Base-by-base conservation (phyloP, 2,888 invertebrate genomes). In the Danaus chrysippus region DNA sequence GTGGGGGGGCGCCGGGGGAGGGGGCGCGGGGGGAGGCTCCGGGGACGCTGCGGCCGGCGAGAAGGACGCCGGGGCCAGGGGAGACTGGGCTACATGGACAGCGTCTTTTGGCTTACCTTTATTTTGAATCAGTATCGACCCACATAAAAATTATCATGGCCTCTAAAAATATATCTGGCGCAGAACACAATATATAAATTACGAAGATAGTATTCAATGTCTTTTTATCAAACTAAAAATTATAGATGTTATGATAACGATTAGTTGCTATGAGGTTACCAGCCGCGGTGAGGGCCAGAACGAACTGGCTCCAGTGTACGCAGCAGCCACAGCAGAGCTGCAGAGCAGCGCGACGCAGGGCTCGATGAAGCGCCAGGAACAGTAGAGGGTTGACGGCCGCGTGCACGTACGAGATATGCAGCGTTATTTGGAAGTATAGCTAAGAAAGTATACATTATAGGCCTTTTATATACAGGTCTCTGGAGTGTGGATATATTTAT, bases 321-420 rank as follows among this genome's bases (percentile, higher is more conserved):
- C 94, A 93, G 81, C 93, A 94, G 55, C 95, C 95, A 84, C 96
- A 96, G 87, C 95, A 94, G 52, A 95, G 87, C 79, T 95, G 95
- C 58, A 94, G 84, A 46, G 94, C 92, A 0, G 95, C 96, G 59
- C 94, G 92, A 15, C 96, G 92, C 65, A 96, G 89, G 2, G 95
- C 95, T 42, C 94, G 93, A 79, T 96, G 96, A 61, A 96, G 90
- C 57, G 94, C 94, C 82, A 96, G 92, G 84, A 96, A 96, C 70
- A 96, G 91, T 44, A 95, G 93, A 3, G 96, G 96, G 79, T 96
- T 96, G 71, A 96, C 95, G 74, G 96, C 96, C 43, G 96, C 96
- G 86, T 96, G 96, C 70, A 96, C 94, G 89, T 96, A 96, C 70
- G 96, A 96, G 86, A 96, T 95, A 92, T 96, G 96, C 73, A 96